Base-by-base conservation (phyloP, 2,113 vertebrate genomes). In the Fregetta grallaria region DNA sequence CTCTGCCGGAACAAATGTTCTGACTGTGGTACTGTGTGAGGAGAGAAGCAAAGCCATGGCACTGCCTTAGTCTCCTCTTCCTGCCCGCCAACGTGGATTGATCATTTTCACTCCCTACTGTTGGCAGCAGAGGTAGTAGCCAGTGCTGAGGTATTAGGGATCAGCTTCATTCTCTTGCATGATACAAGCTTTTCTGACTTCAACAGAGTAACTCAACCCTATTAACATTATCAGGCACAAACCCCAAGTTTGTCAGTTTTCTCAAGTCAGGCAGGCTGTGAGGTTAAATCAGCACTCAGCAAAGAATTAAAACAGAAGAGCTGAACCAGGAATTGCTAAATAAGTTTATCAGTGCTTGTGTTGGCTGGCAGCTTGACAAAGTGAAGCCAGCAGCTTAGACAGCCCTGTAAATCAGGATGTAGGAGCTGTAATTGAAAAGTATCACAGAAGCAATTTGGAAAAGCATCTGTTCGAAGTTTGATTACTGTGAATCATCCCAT, bases 381-480 rank as follows among this genome's bases (percentile, higher is more conserved):
- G 88, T 29, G 86, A 92, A 96, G 62, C 50, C 68, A 86, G 80
- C 82, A 93, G 88, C 79, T 93, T 36, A 82, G 77, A 73, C 78
- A 90, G 71, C 55, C 52, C 91, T 81, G 49, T 74, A 67, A 94
- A 59, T 86, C 50, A 55, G 90, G 80, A 91, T 80, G n/a, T 87
- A 81, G 87, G 83, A 92, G 78, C 86, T 96, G 90, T 90, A 94
- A 71, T 77, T 73, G 94, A 80, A 86, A 96, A 95, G 32, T 80
- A 86, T 92, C 80, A 67, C 94, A 82, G 91, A 79, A 96, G 49
- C 81, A 79, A 25, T 90, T 90, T 78, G 94, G 77, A 90, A 78
- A 82, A 84, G 81, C 68, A 76, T 92, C 93, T 74, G 61, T 82
- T 92, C 85, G 56, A 78, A 83, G 86, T 79, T 90, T 86, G 95